phyloP scores from a whole-genome alignment of 2,797 vertebrate species.

The Girardinus metallicus region DNA sequence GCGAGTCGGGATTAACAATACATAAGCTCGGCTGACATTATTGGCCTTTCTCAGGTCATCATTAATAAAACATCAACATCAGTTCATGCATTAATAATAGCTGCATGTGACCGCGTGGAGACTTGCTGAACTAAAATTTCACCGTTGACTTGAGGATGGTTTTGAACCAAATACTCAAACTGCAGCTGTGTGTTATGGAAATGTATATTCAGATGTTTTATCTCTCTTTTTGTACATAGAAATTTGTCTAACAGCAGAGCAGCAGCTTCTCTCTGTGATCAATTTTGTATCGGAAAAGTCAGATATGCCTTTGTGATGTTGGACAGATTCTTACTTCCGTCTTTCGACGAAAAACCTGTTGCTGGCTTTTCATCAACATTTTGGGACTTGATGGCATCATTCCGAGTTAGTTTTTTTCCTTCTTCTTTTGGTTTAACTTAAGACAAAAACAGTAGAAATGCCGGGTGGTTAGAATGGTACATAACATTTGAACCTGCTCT shows the following conservation, averaged over 20 bases:
- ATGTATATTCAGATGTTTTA: background rate
- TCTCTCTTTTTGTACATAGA: background rate
- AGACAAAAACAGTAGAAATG: background rate
- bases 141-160: background rate
- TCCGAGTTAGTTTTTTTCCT: too few relatives aligned
- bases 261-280: background rate
- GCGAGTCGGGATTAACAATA: background rate
- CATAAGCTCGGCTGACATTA: background rate
- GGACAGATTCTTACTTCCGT: background rate
- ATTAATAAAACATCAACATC: background rate
- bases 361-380: background rate
- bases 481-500: background rate
- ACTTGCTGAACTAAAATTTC: background rate
- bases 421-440: background rate
- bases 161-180: background rate
- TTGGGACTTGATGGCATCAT: background rate
- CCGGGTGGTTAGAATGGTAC: too few relatives aligned
- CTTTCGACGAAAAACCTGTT: background rate
- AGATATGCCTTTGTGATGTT: background rate
- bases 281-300: background rate
- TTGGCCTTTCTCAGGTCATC: background rate
- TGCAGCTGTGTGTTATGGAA: background rate
- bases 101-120: background rate
- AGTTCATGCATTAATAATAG: background rate
- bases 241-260: background rate